Evolutionary conservation across 2,797 vertebrate genomes (phyloP).

Genomic region (Ctenopoma multispine): DNA sequence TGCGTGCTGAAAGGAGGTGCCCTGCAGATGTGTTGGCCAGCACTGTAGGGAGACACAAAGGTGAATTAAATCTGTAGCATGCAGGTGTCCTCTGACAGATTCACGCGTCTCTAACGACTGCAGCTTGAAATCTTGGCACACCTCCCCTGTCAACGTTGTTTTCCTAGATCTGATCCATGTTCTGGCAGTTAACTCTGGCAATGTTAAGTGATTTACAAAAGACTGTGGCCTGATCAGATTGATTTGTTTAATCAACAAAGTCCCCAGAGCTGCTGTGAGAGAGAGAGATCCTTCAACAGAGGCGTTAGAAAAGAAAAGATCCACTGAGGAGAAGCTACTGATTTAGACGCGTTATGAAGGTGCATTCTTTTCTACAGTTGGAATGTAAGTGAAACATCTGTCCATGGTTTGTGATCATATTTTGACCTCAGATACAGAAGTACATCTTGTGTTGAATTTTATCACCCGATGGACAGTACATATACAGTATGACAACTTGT

Average conservation of each 20-base stretch:
- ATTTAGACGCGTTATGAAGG: constrained; percentile 43
- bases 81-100: constrained; percentile 60
- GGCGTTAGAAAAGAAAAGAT: constrained; percentile 27
- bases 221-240: constrained; percentile 58
- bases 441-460: constrained; percentile 72
- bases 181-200: constrained; percentile 49
- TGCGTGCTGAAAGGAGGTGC: constrained; percentile 13
- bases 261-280: constrained; percentile 46
- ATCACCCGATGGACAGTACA: constrained; percentile 73
- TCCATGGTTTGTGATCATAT: constrained; percentile 61
- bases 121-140: constrained; percentile 48
- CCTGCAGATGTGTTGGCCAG: constrained; percentile 25
- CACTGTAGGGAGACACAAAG: constrained; percentile 19
- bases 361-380: constrained; percentile 65
- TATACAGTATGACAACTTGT: constrained; percentile 80
- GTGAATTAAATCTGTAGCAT: constrained; percentile 56
- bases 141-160: constrained; percentile 36
- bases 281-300: constrained; percentile 40
- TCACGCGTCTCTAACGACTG: constrained; percentile 42
- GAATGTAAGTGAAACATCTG: constrained; percentile 75
- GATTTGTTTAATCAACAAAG: constrained; percentile 61
- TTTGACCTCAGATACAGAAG: constrained; percentile 69
- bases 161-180: constrained; percentile 59
- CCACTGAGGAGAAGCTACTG: constrained; percentile 18
- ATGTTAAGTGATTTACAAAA: constrained; percentile 53